Evolutionary conservation across 1,140 invertebrate species (phyloP).

Genomic region (Trichonephila clavipes): DNA sequence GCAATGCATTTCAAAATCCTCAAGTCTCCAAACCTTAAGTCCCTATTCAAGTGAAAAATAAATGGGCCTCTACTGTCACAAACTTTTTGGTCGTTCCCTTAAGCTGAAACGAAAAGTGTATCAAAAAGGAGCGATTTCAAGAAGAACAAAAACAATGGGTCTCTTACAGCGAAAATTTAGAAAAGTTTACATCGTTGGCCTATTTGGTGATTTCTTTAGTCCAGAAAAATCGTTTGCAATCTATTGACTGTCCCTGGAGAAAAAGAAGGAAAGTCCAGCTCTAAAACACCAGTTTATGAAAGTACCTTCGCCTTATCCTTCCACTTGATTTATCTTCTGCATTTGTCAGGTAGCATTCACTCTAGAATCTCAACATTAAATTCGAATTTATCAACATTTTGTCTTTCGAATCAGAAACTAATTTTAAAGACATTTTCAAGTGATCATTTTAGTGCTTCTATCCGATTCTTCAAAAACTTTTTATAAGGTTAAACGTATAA

Average conservation of each 20-base stretch:
- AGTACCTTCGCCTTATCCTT: constrained; percentile 48
- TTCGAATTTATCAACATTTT: constrained; percentile 65
- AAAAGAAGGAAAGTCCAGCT: constrained; percentile 3
- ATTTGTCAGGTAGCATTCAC: constrained; percentile 53
- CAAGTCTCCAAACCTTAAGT: neutral
- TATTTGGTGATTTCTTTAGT: constrained; percentile 72
- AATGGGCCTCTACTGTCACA: constrained; percentile 22
- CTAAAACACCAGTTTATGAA: constrained; percentile 59
- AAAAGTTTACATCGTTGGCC: constrained; percentile 71
- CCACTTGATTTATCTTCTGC: constrained; percentile 67
- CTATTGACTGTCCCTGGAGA: constrained; percentile 67
- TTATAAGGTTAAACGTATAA: too few relatives aligned
- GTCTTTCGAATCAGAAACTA: constrained; percentile 29
- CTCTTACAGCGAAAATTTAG: constrained; percentile 52
- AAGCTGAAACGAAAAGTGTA: constrained; percentile 31
- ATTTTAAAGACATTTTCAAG: constrained; percentile 24
- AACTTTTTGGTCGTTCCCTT: constrained; percentile 30
- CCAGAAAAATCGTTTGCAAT: constrained; percentile 73
- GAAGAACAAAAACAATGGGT: constrained; percentile 57
- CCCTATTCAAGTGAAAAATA: neutral
- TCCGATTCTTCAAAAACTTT: too few relatives aligned
- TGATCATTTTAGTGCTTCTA: neutral
- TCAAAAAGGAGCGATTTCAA: constrained; percentile 24
- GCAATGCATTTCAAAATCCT: neutral
- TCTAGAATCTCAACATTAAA: constrained; percentile 63